A percentile compares a stretch with the other conserved stretches of the same genome.
Evolutionary conservation across 2,888 invertebrate genomes (phyloP).

Genomic region (Cartodere bifasciata): DNA sequence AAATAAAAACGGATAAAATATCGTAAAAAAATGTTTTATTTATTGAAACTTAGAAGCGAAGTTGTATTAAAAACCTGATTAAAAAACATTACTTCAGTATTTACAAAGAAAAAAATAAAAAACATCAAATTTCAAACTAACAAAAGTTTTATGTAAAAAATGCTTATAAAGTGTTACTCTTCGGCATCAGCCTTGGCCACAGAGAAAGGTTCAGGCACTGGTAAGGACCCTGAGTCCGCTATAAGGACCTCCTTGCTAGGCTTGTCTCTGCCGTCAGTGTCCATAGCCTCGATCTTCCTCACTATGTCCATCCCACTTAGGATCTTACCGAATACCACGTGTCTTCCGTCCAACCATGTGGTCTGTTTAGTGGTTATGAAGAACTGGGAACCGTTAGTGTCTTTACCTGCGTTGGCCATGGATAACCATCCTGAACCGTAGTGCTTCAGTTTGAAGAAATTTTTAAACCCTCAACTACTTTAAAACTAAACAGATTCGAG

Average conservation of each 20-base stretch:
- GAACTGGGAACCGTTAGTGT: conserved; percentile 12
- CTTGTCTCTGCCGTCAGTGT: conserved; percentile 65
- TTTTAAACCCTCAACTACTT: too few relatives aligned
- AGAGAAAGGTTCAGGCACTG: conserved; percentile 66
- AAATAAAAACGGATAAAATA: too few relatives aligned
- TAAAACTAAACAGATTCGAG: too few relatives aligned
- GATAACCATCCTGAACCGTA: conserved; percentile 4
- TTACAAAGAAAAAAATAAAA: too few relatives aligned
- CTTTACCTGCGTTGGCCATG: conserved; percentile 10
- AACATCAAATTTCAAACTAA: too few relatives aligned
- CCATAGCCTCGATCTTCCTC: conserved; percentile 26
- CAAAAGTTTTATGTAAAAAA: too few relatives aligned
- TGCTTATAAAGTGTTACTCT: too few relatives aligned
- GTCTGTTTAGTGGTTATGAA: conserved; percentile 8
- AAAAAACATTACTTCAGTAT: too few relatives aligned
- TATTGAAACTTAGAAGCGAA: too few relatives aligned
- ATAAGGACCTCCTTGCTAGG: conserved; percentile 77
- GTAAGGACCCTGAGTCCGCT: conserved; percentile 60
- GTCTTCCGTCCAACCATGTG: conserved; percentile 9
- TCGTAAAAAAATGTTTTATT: too few relatives aligned
- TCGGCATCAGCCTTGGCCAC: conserved; percentile 73
- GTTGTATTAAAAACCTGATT: too few relatives aligned
- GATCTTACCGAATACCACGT: conserved; percentile 11
- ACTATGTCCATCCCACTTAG: conserved; percentile 10
- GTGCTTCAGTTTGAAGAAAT: conserved; percentile 11